Percentiles rank a stretch among this genome's conserved stretches.
These are phyloP conservation scores for Delichon dasypus DNA, from an alignment of 2,797 vertebrate genomes.

Conservation along the genomic window DNA sequence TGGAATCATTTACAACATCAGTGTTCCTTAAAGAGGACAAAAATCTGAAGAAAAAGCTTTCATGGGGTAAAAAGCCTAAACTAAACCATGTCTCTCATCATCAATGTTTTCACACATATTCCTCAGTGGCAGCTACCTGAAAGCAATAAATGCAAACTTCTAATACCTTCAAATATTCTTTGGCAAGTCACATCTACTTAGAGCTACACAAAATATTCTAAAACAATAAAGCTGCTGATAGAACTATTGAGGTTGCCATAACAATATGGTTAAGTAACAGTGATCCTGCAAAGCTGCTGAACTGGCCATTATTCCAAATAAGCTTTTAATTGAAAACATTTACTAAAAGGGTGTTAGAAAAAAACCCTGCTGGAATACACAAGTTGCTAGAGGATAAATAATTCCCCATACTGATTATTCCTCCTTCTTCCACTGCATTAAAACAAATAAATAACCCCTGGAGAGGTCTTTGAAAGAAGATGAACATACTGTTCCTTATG, in stretches of 20 bases:
- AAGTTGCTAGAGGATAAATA: not conserved
- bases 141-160: not conserved
- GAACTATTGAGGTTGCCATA: not conserved
- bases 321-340: not conserved
- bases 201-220: not conserved
- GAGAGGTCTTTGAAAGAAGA: not conserved
- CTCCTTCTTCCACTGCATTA: not conserved
- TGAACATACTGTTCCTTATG: not conserved
- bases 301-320: not conserved
- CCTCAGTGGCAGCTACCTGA: not conserved
- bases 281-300: not conserved
- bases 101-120: not conserved
- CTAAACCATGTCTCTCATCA: not conserved
- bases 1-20: not conserved
- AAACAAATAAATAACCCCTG: not conserved
- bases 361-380: not conserved
- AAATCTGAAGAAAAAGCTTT: not conserved
- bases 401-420: not conserved
- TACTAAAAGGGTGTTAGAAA: not conserved
- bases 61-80: not conserved
- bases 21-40: not conserved
- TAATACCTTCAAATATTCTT: slow-evolving; percentile 42
- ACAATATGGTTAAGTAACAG: not conserved
- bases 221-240: not conserved
- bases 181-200: slow-evolving; percentile 26